Evolutionary conservation across 2,888 invertebrate genomes (phyloP), one percentile per base, ranked within the genome.

Genomic region (Ennomos quercinarius): DNA sequence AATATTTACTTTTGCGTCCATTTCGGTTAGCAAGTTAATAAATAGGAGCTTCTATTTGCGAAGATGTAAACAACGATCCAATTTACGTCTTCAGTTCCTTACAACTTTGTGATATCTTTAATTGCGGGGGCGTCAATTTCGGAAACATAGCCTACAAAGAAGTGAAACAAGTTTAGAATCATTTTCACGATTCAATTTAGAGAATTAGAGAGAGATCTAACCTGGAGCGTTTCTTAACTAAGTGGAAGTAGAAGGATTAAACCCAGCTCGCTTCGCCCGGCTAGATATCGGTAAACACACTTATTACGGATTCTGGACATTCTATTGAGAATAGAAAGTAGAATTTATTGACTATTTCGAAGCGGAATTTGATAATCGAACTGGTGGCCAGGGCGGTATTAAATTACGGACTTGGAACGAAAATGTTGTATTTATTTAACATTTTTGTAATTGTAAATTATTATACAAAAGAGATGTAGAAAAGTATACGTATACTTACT

Each of bases 141-240:
- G 57, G 60, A 57, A 49, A 57, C 49, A 52, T 50, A 49, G 49
- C 51, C 47, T 55, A 17, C 40, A 48, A 57, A 36, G 57, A 47
- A 63, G 63, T 70, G 50, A 56, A 51, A 55, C 37, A 49, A 60
- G 54, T 66, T 60, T 50, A 52, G 57, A 67, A 71, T 72, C 65
- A 72, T 76, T 71, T 71, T 62, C 61, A 59, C 68, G 68, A 73
- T 72, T 68, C 63, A 68, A 73, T 74, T 77, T 71, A 53, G 65
- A 61, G 60, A 75, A 74, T 74, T 66, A 67, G 59, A 60, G 17
- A 17, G 57, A 65, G 64, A 46, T 51, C 39, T 58, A 45, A 64
- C 60, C 67, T 73, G 61, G 60, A 63, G 62, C 55, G 69, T 72
- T 71, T 68, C 66, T 69, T 71, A 69, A 72, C 71, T 71, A 66